Conservation (phyloP, 2,113 vertebrate species). For the Ascaphus truei region DNA sequence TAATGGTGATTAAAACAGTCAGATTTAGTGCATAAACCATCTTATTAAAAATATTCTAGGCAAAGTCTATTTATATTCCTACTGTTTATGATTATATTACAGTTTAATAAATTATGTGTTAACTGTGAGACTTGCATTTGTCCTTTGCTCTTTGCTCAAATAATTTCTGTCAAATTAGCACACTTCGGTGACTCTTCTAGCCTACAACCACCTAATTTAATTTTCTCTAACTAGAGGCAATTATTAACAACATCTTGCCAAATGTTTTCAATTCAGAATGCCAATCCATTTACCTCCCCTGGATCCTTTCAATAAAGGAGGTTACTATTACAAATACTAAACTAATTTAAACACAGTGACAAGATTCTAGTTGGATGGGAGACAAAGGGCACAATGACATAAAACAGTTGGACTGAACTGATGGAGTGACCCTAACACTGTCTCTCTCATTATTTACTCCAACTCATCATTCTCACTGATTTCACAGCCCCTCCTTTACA, state of each 20-base stretch:
- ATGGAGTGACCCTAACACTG: not conserved
- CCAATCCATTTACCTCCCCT: not conserved
- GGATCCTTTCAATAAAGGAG: constrained; percentile 5
- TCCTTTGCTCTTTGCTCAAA: not conserved
- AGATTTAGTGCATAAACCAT: no score
- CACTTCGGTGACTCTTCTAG: not conserved
- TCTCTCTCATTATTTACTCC: not conserved
- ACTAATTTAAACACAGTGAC: constrained; percentile 2
- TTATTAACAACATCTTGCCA: constrained; percentile 22
- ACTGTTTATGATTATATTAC: no score
- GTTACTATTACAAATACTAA: not conserved
- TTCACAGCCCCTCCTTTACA: constrained; percentile 23
- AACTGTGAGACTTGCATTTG: not conserved
- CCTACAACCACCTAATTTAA: not conserved
- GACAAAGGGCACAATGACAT: not conserved
- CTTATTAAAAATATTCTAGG: no score
- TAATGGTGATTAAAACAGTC: no score
- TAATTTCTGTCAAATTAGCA: constrained; percentile 15
- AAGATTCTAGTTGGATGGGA: not conserved
- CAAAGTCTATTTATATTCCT: no score
- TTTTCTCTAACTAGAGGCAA: constrained; percentile 10
- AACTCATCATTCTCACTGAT: constrained; percentile 24
- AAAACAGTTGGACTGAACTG: not conserved
- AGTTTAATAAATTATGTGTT: not conserved
- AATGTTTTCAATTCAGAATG: constrained; percentile 23